phyloP scores from a whole-genome alignment of 2,113 vertebrate genomes.

The Chaetura pelagica region DNA sequence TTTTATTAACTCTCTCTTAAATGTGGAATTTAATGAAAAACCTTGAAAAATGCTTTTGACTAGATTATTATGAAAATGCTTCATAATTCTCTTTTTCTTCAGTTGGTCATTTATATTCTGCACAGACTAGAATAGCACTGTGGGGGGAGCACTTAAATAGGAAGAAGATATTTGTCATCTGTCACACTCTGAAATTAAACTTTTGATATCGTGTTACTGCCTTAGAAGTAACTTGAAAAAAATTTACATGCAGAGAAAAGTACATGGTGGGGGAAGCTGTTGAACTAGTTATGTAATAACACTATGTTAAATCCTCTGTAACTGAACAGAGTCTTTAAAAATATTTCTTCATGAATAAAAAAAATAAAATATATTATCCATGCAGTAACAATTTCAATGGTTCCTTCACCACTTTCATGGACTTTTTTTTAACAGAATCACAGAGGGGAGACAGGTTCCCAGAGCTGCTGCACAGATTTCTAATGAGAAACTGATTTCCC shows the following conservation, averaged over 20 bases:
- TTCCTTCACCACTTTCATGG: not conserved
- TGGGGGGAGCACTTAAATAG: slow-evolving; percentile 60
- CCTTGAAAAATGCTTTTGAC: slow-evolving; percentile 11
- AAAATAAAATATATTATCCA: too few relatives aligned
- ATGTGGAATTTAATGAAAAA: slow-evolving; percentile 11
- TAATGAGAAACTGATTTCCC: not conserved
- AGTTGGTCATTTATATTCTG: slow-evolving; percentile 12
- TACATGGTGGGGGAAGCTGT: slow-evolving; percentile 50
- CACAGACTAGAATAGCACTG: slow-evolving; percentile 50
- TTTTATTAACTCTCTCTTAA: not conserved
- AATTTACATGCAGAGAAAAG: slow-evolving; percentile 34
- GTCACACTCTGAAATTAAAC: slow-evolving; percentile 63
- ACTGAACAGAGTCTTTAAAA: not conserved
- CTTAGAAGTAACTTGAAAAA: slow-evolving; percentile 56
- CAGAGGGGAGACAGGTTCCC: not conserved
- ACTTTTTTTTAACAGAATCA: not conserved
- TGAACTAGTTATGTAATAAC: slow-evolving; percentile 40
- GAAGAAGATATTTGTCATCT: slow-evolving; percentile 58
- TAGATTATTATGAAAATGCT: not conserved
- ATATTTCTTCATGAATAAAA: slow-evolving; percentile 36
- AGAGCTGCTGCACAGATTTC: not conserved
- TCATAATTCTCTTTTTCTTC: not conserved
- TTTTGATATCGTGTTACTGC: slow-evolving; percentile 43
- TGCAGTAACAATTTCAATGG: not conserved
- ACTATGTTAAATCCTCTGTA: not conserved